These are phyloP conservation scores for Xanthorhoe designata DNA, from an alignment of 2,888 invertebrate genomes.

Conservation along the genomic window DNA sequence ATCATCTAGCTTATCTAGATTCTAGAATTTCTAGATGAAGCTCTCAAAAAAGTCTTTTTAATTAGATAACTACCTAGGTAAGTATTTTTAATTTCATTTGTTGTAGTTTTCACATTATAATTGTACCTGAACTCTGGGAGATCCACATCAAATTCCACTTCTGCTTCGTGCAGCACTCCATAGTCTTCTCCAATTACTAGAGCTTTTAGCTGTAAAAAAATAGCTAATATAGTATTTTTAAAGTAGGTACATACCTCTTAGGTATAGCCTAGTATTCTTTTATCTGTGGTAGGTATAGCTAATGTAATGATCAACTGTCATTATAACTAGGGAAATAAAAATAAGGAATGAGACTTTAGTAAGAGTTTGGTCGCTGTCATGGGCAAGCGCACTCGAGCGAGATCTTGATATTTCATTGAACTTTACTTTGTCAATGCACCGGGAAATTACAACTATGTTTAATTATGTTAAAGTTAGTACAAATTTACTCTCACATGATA, in stretches of 20 bases:
- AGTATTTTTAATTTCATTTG: not conserved
- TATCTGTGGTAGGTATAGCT: too few relatives aligned
- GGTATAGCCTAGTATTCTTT: conserved; percentile 3
- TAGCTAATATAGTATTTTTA: not conserved
- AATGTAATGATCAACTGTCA: too few relatives aligned
- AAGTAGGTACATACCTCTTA: not conserved
- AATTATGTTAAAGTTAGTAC: too few relatives aligned
- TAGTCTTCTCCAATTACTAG: conserved; percentile 91
- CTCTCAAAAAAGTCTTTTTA: too few relatives aligned
- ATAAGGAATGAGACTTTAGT: too few relatives aligned
- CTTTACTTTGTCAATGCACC: conserved; percentile 14
- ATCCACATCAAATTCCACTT: conserved; percentile 96
- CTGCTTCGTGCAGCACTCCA: conserved; percentile 90
- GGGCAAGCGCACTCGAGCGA: conserved; percentile 32
- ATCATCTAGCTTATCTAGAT: too few relatives aligned
- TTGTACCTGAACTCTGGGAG: conserved; percentile 95
- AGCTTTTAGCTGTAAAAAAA: conserved; percentile 92
- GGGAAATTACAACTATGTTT: not conserved
- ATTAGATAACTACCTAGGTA: too few relatives aligned
- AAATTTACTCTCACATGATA: too few relatives aligned
- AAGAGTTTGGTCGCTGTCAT: conserved; percentile 13
- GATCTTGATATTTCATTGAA: conserved; percentile 29
- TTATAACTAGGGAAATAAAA: too few relatives aligned
- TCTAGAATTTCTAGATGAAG: too few relatives aligned
- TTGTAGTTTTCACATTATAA: not conserved